phyloP scores from a whole-genome alignment of 2,888 invertebrate species.

The Apotomis capreana region DNA sequence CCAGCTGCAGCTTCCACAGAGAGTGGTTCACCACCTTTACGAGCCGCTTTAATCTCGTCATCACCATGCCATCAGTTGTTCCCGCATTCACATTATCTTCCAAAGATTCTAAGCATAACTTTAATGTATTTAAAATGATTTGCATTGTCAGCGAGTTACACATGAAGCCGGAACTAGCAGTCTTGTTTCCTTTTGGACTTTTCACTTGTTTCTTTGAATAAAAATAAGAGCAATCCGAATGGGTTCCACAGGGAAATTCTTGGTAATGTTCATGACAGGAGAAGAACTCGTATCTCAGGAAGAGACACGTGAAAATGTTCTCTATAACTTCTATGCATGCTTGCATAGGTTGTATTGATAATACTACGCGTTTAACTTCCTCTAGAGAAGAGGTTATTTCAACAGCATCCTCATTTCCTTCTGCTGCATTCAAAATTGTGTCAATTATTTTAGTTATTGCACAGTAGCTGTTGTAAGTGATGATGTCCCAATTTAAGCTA shows the following conservation, averaged over 20 bases:
- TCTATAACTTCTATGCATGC: constrained; percentile 86
- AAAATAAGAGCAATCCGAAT: constrained; percentile 79
- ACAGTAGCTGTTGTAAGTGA: constrained; percentile 79
- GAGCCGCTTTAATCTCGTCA: constrained; percentile 63
- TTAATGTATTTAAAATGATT: constrained; percentile 83
- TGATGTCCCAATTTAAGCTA: constrained; percentile 72
- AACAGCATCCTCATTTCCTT: constrained; percentile 62
- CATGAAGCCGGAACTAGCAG: constrained; percentile 77
- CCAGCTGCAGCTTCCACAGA: constrained; percentile 88
- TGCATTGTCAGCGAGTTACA: constrained; percentile 84
- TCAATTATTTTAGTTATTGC: constrained; percentile 79
- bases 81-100: constrained; percentile 63
- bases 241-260: constrained; percentile 72
- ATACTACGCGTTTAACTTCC: constrained; percentile 75
- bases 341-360: constrained; percentile 73
- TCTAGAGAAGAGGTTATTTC: constrained; percentile 73
- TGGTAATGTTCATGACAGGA: constrained; percentile 79
- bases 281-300: constrained; percentile 85
- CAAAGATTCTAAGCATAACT: constrained; percentile 79
- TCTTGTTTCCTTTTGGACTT: constrained; percentile 57
- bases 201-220: constrained; percentile 73
- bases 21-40: constrained; percentile 85
- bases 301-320: constrained; percentile 88
- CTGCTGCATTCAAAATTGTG: constrained; percentile 71
- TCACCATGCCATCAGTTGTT: constrained; percentile 57